Conservation (phyloP, 2,888 invertebrate species). For the Eupelmus urozonus region DNA sequence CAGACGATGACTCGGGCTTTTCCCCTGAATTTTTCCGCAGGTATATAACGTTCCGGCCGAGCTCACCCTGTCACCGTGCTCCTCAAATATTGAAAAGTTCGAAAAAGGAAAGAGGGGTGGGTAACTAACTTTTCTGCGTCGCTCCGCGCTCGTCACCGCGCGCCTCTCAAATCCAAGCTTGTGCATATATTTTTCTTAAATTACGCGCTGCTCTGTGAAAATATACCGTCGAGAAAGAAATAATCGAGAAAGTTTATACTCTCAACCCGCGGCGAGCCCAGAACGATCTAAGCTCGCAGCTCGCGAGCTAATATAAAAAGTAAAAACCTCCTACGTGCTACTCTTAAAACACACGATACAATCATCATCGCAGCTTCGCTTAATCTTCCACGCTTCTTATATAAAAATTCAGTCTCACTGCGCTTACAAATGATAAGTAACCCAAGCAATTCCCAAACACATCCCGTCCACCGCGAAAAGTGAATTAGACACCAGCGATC, state of each 20-base stretch:
- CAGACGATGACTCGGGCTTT: too few relatives aligned
- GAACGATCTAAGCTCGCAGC: constrained; percentile 21
- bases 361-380: constrained; percentile 60
- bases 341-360: constrained; percentile 14
- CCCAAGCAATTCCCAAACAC: constrained; percentile 63
- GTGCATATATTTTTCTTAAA: too few relatives aligned
- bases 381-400: constrained; percentile 60
- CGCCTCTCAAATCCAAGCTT: too few relatives aligned
- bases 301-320: too few relatives aligned
- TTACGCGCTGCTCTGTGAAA: background rate
- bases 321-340: background rate
- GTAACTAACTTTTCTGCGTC: too few relatives aligned
- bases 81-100: too few relatives aligned
- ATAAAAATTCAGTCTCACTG: constrained; percentile 43
- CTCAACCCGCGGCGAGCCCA: background rate
- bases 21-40: too few relatives aligned
- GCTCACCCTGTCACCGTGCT: too few relatives aligned
- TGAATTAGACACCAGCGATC: constrained; percentile 5
- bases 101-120: too few relatives aligned
- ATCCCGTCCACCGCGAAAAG: constrained; percentile 59
- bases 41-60: too few relatives aligned
- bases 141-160: too few relatives aligned
- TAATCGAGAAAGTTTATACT: constrained; percentile 42
- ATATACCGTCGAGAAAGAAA: constrained; percentile 20
- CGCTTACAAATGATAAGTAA: constrained; percentile 62